Conservation (phyloP, 2,888 invertebrate genomes). For the Perizoma affinitatum region DNA sequence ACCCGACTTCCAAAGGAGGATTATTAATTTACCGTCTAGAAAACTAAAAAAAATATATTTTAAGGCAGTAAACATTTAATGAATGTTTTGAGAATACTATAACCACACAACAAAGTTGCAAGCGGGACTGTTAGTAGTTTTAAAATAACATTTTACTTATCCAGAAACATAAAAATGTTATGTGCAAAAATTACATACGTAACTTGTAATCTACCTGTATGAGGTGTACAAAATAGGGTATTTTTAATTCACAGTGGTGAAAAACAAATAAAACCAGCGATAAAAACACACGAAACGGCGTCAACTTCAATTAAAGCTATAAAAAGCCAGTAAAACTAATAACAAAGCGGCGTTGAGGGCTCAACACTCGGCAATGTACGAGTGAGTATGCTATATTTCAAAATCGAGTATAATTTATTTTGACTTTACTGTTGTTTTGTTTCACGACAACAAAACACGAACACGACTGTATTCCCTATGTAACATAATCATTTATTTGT, state of each 20-base stretch:
- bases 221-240: slow-evolving; percentile 39
- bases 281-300: slow-evolving; percentile 58
- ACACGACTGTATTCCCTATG: too few relatives aligned
- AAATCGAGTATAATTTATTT: too few relatives aligned
- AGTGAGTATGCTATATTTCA: neutral
- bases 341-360: slow-evolving; percentile 48
- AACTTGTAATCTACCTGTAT: slow-evolving; percentile 30
- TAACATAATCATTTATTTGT: too few relatives aligned
- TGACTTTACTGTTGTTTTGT: too few relatives aligned
- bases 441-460: too few relatives aligned
- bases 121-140: neutral
- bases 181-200: slow-evolving; percentile 28
- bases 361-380: slow-evolving; percentile 32
- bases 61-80: too few relatives aligned
- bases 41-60: too few relatives aligned
- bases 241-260: slow-evolving; percentile 43
- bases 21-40: too few relatives aligned
- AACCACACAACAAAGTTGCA: too few relatives aligned
- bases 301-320: slow-evolving; percentile 68
- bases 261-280: slow-evolving; percentile 53
- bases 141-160: neutral
- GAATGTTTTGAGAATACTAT: too few relatives aligned
- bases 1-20: too few relatives aligned
- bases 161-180: slow-evolving; percentile 16
- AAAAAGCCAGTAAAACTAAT: slow-evolving; percentile 66